These are phyloP conservation scores for Myiotriccus ornatus DNA, from an alignment of 2,797 vertebrate genomes.

Conservation along the genomic window DNA sequence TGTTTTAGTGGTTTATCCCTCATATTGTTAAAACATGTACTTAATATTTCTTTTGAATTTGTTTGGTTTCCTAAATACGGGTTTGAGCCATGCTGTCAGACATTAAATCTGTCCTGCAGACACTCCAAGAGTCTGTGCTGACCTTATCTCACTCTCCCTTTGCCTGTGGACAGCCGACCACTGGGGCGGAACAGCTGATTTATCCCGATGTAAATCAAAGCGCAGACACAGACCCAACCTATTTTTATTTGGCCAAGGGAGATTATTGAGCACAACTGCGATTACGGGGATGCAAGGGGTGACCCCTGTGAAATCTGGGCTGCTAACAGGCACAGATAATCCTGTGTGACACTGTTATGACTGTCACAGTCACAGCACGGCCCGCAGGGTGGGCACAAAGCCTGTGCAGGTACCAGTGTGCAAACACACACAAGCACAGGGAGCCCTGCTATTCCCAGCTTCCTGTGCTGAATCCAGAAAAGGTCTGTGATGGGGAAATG, in stretches of 20 bases:
- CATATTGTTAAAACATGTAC: not conserved
- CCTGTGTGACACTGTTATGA: not conserved
- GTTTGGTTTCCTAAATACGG: not conserved
- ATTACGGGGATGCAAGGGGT: not conserved
- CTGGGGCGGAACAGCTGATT: slow-evolving; percentile 1
- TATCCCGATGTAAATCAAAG: slow-evolving; percentile 36
- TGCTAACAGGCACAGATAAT: slow-evolving; percentile 8
- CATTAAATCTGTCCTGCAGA: slow-evolving; percentile 22
- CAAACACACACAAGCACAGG: not conserved
- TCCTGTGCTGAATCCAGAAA: not conserved
- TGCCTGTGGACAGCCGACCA: not conserved
- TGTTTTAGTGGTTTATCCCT: not conserved
- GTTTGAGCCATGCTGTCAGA: not conserved
- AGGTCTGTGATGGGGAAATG: not conserved
- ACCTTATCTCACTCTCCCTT: slow-evolving; percentile 14
- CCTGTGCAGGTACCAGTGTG: not conserved
- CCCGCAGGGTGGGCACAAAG: not conserved
- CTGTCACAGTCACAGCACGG: not conserved
- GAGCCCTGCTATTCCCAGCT: not conserved
- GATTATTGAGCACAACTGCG: not conserved
- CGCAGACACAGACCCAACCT: not conserved
- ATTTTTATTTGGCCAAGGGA: slow-evolving; percentile 21
- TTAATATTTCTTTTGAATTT: not conserved
- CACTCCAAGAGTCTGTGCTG: slow-evolving; percentile 10
- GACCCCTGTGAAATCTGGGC: not conserved